These are phyloP conservation scores for Actinostola sp. DNA, from an alignment of 92 coral and sea anemone species.

Conservation along the genomic window DNA sequence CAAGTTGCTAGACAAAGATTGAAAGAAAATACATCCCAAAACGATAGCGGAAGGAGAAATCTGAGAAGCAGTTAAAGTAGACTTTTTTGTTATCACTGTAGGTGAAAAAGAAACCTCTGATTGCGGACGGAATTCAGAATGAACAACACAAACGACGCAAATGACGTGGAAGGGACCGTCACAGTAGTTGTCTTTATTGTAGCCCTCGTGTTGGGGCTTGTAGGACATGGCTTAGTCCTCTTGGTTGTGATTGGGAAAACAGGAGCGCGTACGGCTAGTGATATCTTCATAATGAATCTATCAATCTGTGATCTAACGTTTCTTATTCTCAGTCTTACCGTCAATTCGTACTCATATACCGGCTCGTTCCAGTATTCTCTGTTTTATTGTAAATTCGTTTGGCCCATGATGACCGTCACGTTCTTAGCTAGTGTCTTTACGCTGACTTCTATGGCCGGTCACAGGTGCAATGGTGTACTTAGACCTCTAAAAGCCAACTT, in stretches of 20 bases:
- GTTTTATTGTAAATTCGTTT: conserved; percentile 41
- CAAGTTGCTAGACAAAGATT: neutral
- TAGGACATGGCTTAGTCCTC: conserved; percentile 53
- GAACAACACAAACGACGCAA: neutral
- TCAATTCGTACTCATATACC: conserved; percentile 22
- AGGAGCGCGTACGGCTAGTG: conserved; percentile 47
- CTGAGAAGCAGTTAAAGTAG: neutral
- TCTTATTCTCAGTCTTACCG: conserved; percentile 39
- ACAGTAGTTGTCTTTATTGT: conserved; percentile 18
- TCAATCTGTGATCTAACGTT: conserved; percentile 47
- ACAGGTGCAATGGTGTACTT: conserved; percentile 51
- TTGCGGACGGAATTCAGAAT: neutral
- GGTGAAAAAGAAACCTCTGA: neutral
- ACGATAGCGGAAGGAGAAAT: neutral
- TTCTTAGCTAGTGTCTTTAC: conserved; percentile 57
- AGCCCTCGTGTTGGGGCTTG: conserved; percentile 39
- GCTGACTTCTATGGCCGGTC: conserved; percentile 53
- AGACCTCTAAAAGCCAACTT: conserved; percentile 49
- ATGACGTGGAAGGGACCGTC: conserved; percentile 5
- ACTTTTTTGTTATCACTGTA: no score
- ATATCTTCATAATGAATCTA: conserved; percentile 53
- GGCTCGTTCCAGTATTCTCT: conserved; percentile 33
- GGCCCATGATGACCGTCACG: conserved; percentile 47
- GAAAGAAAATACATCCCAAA: neutral
- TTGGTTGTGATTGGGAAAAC: conserved; percentile 53